These are phyloP conservation scores for Lepidocyrtoides sp. DNA, from an alignment of 2,888 invertebrate genomes.

Conservation along the genomic window DNA sequence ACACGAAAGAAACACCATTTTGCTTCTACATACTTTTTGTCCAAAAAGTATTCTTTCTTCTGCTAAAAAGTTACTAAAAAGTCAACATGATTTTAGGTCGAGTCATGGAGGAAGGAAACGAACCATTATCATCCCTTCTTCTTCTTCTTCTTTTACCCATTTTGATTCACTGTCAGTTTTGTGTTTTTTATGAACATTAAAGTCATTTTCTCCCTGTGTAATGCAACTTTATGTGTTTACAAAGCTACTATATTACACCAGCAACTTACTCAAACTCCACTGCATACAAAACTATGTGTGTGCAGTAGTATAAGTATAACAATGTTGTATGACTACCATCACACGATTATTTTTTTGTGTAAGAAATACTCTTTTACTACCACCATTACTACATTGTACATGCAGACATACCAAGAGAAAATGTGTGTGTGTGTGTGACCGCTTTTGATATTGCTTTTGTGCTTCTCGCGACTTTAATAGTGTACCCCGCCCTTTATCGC, in stretches of 20 bases:
- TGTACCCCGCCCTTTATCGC: slow-evolving; percentile 73
- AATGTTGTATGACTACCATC: slow-evolving; percentile 44
- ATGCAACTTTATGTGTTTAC: slow-evolving; percentile 79
- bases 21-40: background rate
- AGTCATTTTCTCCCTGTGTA: slow-evolving; percentile 74
- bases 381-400: background rate
- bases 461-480: slow-evolving; percentile 63
- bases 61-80: slow-evolving; percentile 33
- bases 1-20: background rate
- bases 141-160: slow-evolving; percentile 54
- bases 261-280: slow-evolving; percentile 24
- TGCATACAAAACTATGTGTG: slow-evolving; percentile 27
- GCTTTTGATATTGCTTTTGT: slow-evolving; percentile 59
- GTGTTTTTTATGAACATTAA: slow-evolving; percentile 76
- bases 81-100: slow-evolving; percentile 72
- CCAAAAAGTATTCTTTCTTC: background rate
- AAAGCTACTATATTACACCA: slow-evolving; percentile 73
- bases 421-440: slow-evolving; percentile 49
- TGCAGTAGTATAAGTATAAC: too few relatives aligned
- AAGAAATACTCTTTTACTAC: slow-evolving; percentile 11
- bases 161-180: slow-evolving; percentile 78
- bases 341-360: slow-evolving; percentile 29
- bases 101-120: slow-evolving; percentile 76
- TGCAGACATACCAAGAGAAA: slow-evolving; percentile 2
- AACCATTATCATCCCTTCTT: slow-evolving; percentile 71